These are phyloP conservation scores for Zonotrichia albicollis DNA, from an alignment of 2,797 vertebrate genomes.

Conservation along the genomic window DNA sequence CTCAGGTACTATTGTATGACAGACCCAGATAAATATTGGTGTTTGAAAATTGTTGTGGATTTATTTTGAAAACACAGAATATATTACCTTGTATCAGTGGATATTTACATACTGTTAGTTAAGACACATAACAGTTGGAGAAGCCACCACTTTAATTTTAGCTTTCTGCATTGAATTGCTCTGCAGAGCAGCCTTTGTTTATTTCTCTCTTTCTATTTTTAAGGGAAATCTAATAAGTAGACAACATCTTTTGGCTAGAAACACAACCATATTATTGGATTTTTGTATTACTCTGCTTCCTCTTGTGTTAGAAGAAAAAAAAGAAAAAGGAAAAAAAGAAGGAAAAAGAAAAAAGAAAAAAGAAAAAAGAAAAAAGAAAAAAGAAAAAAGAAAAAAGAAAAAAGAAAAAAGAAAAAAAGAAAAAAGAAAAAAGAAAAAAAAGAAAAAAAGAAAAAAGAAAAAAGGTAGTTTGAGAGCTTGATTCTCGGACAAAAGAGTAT, in stretches of 20 bases:
- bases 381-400: fast-evolving
- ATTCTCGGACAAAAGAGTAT: neutral
- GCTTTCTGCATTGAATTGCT: neutral
- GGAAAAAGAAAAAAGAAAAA: fast-evolving
- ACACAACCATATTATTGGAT: neutral
- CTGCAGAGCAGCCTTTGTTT: neutral
- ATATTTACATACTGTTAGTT: neutral
- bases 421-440: too few relatives aligned
- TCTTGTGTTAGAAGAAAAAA: neutral
- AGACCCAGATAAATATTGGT: fast-evolving
- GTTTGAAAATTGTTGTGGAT: neutral
- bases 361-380: fast-evolving
- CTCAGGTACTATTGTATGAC: neutral
- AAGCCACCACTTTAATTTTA: neutral
- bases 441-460: too few relatives aligned
- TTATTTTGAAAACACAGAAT: neutral
- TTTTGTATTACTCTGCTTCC: neutral
- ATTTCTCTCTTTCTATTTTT: neutral
- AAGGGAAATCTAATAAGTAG: neutral
- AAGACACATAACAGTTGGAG: neutral
- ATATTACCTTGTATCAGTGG: neutral
- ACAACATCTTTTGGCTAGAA: neutral
- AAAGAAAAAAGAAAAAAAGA: fast-evolving
- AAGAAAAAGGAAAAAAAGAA: neutral
- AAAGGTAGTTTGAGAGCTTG: neutral